These are phyloP conservation scores for Auanema freiburgensis DNA, from an alignment of 2,888 invertebrate species.

Conservation along the genomic window DNA sequence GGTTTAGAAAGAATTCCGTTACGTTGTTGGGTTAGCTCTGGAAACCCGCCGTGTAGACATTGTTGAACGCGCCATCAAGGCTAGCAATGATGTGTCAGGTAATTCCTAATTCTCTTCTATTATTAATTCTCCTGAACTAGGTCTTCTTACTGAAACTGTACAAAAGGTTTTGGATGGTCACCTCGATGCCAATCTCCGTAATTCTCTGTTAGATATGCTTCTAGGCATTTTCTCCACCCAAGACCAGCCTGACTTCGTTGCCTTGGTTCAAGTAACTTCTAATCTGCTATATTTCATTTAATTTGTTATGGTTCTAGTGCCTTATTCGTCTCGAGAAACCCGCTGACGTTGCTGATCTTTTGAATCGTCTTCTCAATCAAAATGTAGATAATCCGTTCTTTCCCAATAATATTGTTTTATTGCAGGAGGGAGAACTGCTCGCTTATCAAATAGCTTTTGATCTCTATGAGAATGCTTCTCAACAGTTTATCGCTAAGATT, in stretches of 20 bases:
- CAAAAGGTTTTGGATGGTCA: constrained; percentile 94
- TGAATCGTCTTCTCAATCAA: constrained; percentile 24
- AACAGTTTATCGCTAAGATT: constrained; percentile 88
- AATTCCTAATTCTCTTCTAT: not conserved
- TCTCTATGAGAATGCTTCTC: constrained; percentile 96
- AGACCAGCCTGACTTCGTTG: constrained; percentile 91
- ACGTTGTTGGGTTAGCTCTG: constrained; percentile 88
- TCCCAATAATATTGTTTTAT: not conserved
- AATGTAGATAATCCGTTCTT: constrained; percentile 1
- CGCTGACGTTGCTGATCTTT: constrained; percentile 44
- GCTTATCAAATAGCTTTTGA: constrained; percentile 99
- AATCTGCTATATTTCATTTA: not conserved
- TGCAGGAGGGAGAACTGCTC: constrained; percentile 68
- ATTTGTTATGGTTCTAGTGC: constrained; percentile 31
- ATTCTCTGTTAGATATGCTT: constrained; percentile 83
- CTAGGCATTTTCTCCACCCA: constrained; percentile 83
- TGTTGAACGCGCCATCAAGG: constrained; percentile 81
- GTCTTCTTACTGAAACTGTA: constrained; percentile 91
- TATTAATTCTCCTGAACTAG: constrained; percentile 57
- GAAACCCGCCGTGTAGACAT: constrained; percentile 97
- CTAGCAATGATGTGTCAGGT: constrained; percentile 20
- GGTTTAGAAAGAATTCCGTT: constrained; percentile 39
- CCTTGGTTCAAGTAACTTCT: constrained; percentile 76
- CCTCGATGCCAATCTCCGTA: constrained; percentile 88
- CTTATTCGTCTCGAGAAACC: constrained; percentile 56